Evolutionary conservation across 2,113 vertebrate species (phyloP), one percentile per base, ranked within the genome.

Genomic region (Myotis yumanensis): DNA sequence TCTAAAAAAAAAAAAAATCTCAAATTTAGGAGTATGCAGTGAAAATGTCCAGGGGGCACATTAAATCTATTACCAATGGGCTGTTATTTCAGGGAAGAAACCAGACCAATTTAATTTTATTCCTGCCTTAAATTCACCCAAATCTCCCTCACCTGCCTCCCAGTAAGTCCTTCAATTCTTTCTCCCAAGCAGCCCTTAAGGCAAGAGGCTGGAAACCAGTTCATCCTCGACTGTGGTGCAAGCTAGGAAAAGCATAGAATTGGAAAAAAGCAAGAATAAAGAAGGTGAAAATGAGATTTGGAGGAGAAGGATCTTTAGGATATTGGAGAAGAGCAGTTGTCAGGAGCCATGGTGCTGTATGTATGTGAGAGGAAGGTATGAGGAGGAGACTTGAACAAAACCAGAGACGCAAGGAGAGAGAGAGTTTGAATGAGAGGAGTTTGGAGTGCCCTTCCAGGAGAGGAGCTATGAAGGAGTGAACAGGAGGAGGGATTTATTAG

Each of bases 11-110:
- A n/a, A n/a, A 20, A 8, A 62, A 52, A 28, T 5, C 76, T 37
- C 48, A 93, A 88, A 86, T 71, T 91, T 93, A 93, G 62, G 43
- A 71, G 48, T 30, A 52, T 11, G 59, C 73, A 93, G 37, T 46
- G 51, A 62, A 89, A 87, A 22, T 86, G 73, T 96, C 85, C 64
- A 75, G 20, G 32, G 59, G n/a, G 5, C 75, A 77, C 51, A 85
- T 28, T 88, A 79, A 84, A 17, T 85, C 57, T 81, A 23, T 88
- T 46, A 71, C 62, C 73, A 71, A 37, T 4, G 23, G 59, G 48
- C 48, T 8, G 25, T 68, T 77, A 25, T 80, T 75, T 90, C 57
- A 72, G 46, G 46, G 43, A 88, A 85, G 35, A 88, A 88, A n/a
- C 7, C 71, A 57, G 28, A 64, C 59, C 48, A 40, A 18, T 66